Conservation (phyloP, 2,113 vertebrate genomes). For the Pterocles gutturalis region DNA sequence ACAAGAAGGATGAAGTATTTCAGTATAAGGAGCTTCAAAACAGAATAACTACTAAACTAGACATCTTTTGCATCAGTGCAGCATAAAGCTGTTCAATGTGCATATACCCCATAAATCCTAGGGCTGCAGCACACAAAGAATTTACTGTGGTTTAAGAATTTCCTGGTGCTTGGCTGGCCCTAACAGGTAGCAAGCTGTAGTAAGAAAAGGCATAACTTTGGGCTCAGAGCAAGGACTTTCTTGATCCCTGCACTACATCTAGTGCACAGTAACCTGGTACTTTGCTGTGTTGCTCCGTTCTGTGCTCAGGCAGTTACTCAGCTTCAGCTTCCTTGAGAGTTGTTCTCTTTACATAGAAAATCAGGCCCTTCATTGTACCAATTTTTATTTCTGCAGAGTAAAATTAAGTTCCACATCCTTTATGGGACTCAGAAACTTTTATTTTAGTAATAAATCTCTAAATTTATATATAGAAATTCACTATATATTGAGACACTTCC, state of each 20-base stretch:
- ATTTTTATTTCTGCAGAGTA: neutral
- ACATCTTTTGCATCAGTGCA: neutral
- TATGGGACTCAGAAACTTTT: neutral
- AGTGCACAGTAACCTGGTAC: rapidly evolving
- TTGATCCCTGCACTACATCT: neutral
- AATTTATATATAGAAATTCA: neutral
- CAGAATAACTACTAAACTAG: neutral
- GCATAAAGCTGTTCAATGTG: neutral
- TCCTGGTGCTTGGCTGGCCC: neutral
- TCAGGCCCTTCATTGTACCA: neutral
- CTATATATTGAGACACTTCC: neutral
- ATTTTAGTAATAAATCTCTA: neutral
- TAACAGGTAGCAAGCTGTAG: neutral
- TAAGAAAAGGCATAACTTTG: neutral
- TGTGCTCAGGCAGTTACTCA: neutral
- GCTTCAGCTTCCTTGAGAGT: neutral
- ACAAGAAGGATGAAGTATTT: neutral
- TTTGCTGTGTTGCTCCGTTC: neutral
- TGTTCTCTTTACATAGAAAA: neutral
- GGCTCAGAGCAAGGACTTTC: neutral
- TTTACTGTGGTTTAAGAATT: neutral
- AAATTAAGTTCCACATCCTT: neutral
- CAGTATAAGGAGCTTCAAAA: neutral
- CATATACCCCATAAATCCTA: neutral
- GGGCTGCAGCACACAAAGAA: neutral